Base-by-base conservation (phyloP, 2,113 vertebrate genomes). In the Ictalurus furcatus region DNA sequence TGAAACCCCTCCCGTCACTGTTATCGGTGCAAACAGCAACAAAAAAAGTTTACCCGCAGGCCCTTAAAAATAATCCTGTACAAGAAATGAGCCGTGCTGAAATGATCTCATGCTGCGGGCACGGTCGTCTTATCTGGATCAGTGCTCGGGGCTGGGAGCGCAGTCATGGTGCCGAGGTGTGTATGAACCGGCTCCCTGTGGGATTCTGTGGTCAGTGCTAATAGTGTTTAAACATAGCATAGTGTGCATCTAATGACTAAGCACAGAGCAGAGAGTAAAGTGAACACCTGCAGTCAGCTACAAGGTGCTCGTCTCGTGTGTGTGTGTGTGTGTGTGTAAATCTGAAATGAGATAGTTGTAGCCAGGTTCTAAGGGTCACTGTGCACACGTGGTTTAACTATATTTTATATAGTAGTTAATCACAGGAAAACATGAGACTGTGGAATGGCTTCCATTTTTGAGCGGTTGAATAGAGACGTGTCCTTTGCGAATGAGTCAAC, bases 241-340 rank as follows among this genome's bases (percentile, higher is more conserved):
- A 92, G 93, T 94, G 94, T 80, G n/a, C n/a, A 63, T 82, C 87
- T 54, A 44, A 71, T 71, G 71, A 69, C 48, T 52, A 58, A 85
- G 52, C 48, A 3, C 37, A 54, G 69, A 86, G 34, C 71, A 59
- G 3, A n/a, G 37, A 34, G 14, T 87, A 54, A 28, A 58, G 30
- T 21, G 81, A 83, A 81, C 87, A 88, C 87, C 34, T 71, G 67
- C 87, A 58, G 48, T 25, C 48, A 59, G n/a, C 9, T 34, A 82
- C 19, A 59, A 82, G 30, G 81, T 84, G 58, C 81, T 84, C 81
- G 7, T 84, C 37, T 14, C 30, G 6, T 12, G 56, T 14, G n/a
- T 87, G 71, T 73, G 65, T 59, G 34, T 84, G 87, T 25, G 48
- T 87, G 73, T 61, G 67, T 48, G 25, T 63, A 67, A 44, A 28